These are phyloP conservation scores for Cinclus cinclus DNA, from an alignment of 2,113 vertebrate species.

Conservation along the genomic window DNA sequence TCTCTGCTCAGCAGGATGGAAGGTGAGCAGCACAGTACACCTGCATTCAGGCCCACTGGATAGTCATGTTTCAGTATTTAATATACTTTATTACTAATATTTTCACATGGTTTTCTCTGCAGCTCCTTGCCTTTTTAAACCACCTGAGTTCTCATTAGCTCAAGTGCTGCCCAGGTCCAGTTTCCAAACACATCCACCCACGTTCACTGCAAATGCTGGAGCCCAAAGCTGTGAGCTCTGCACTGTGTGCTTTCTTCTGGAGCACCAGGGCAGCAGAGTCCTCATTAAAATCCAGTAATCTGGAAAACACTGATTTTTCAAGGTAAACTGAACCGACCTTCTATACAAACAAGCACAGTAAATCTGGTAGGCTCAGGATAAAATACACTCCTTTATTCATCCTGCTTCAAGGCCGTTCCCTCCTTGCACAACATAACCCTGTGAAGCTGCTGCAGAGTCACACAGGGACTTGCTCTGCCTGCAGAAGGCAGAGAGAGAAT, in stretches of 20 bases:
- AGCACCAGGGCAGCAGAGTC: not conserved
- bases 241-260: fast-evolving
- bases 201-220: fast-evolving
- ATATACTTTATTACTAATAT: not conserved
- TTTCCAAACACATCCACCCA: not conserved
- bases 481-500: not conserved
- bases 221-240: not conserved
- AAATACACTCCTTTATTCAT: not conserved
- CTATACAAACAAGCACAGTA: not conserved
- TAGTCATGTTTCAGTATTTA: not conserved
- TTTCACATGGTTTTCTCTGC: not conserved
- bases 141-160: not conserved
- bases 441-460: not conserved
- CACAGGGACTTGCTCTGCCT: not conserved
- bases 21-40: not conserved
- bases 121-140: not conserved
- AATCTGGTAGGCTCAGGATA: not conserved
- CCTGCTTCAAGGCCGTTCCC: not conserved
- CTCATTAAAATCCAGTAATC: not conserved
- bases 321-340: not conserved
- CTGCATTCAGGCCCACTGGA: not conserved
- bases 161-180: not conserved
- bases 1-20: not conserved
- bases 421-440: not conserved
- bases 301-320: not conserved